Evolutionary conservation across 2,797 vertebrate species (phyloP).

Genomic region (Emys orbicularis): DNA sequence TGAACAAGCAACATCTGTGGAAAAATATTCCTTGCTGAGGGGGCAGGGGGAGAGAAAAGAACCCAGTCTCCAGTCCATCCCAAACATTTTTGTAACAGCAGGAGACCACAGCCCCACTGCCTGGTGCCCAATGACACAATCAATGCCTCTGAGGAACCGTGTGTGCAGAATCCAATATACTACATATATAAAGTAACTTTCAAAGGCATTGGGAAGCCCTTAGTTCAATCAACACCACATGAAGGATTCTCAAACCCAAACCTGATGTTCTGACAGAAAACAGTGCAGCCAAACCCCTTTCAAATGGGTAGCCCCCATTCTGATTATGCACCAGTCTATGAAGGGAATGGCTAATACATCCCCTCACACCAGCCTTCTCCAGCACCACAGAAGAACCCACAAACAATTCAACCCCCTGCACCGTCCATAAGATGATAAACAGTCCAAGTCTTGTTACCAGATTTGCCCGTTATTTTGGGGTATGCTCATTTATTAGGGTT

Average conservation of each 20-base stretch:
- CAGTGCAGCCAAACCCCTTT: background rate
- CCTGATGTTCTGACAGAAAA: background rate
- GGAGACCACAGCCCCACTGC: background rate
- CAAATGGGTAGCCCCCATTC: background rate
- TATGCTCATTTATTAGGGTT: too few species aligned
- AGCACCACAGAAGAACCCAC: background rate
- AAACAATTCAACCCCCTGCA: background rate
- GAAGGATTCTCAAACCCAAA: background rate
- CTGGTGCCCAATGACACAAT: rapidly evolving
- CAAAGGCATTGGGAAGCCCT: background rate
- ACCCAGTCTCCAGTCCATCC: background rate
- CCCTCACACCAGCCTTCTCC: background rate
- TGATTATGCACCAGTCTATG: background rate
- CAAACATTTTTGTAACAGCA: background rate
- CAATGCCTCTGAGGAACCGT: rapidly evolving
- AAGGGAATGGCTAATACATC: background rate
- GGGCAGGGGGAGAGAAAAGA: background rate
- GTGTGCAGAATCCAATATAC: too few species aligned
- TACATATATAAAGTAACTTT: rapidly evolving
- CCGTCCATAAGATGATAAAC: background rate
- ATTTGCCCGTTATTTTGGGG: too few species aligned
- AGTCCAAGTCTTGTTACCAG: background rate
- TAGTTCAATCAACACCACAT: background rate
- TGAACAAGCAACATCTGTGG: rapidly evolving
- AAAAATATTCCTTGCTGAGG: rapidly evolving